These are phyloP conservation scores for Orycteropus afer DNA, from an alignment of 2,113 vertebrate genomes.

Conservation along the genomic window DNA sequence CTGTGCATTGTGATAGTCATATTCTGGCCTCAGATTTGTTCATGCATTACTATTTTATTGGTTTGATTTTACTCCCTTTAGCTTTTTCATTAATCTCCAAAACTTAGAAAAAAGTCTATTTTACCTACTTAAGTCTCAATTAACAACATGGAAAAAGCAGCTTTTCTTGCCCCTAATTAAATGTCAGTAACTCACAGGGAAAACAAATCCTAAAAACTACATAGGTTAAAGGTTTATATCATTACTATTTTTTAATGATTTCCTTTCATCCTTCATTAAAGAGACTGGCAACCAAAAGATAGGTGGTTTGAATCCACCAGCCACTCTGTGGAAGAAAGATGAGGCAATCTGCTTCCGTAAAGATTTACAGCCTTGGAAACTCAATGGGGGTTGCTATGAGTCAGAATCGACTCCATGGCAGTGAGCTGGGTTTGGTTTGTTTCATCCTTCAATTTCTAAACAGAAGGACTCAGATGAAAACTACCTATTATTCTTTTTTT, in stretches of 20 bases:
- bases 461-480: no score
- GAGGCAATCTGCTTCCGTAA: no score
- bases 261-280: neutral
- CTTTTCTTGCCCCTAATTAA: neutral
- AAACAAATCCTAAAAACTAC: neutral
- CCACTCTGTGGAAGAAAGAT: no score
- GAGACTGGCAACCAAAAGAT: no score
- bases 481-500: no score
- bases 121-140: neutral
- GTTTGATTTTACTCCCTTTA: neutral
- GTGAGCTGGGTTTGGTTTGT: no score
- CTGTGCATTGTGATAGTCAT: neutral
- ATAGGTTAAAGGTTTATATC: neutral
- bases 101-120: neutral
- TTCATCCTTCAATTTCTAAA: no score
- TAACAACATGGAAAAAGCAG: conserved; percentile 8
- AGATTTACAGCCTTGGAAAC: no score
- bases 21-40: neutral
- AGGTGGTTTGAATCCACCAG: no score
- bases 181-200: neutral
- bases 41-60: neutral
- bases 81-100: neutral
- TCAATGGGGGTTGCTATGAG: no score
- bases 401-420: no score
- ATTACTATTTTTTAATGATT: neutral